A percentile compares a stretch with the other conserved stretches of the same genome.
Conservation (phyloP, 2,113 vertebrate species). For the Riparia riparia region DNA sequence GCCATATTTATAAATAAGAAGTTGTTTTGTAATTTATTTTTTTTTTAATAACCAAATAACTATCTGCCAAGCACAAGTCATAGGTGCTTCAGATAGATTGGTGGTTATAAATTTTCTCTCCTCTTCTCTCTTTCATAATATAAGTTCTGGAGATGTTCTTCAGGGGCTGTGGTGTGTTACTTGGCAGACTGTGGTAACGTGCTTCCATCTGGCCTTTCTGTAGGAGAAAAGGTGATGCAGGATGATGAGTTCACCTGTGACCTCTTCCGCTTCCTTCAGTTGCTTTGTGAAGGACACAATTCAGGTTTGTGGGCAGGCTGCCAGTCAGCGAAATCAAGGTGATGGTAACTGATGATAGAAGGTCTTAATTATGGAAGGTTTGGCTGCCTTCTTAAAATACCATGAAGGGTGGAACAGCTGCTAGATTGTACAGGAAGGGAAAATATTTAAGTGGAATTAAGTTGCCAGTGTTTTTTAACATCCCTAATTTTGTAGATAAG, state of each 20-base stretch:
- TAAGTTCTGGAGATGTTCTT: slow-evolving; percentile 5
- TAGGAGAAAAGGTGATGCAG: slow-evolving; percentile 97
- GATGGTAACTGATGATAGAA: not conserved
- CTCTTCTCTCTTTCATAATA: not conserved
- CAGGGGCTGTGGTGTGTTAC: not conserved
- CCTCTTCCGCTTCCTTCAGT: slow-evolving; percentile 95
- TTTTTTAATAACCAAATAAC: slow-evolving; percentile 18
- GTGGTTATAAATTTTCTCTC: slow-evolving; percentile 34
- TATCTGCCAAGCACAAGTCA: slow-evolving; percentile 72
- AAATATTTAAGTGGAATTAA: not conserved
- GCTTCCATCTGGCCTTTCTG: slow-evolving; percentile 60
- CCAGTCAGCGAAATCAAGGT: not conserved
- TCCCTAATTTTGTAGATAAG: not conserved
- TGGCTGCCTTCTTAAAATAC: not conserved
- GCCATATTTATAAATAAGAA: slow-evolving; percentile 52
- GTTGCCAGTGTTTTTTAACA: not conserved
- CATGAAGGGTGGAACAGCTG: not conserved
- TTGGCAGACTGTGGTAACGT: slow-evolving; percentile 9
- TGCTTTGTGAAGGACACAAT: slow-evolving; percentile 95
- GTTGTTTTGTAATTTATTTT: not conserved
- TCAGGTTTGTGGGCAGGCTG: slow-evolving; percentile 83
- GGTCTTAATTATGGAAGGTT: not conserved
- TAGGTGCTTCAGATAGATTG: slow-evolving; percentile 72
- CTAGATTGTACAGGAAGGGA: not conserved
- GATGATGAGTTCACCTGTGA: slow-evolving; percentile 96